Conservation (phyloP, 2,797 vertebrate species). For the Gallirallus australis region DNA sequence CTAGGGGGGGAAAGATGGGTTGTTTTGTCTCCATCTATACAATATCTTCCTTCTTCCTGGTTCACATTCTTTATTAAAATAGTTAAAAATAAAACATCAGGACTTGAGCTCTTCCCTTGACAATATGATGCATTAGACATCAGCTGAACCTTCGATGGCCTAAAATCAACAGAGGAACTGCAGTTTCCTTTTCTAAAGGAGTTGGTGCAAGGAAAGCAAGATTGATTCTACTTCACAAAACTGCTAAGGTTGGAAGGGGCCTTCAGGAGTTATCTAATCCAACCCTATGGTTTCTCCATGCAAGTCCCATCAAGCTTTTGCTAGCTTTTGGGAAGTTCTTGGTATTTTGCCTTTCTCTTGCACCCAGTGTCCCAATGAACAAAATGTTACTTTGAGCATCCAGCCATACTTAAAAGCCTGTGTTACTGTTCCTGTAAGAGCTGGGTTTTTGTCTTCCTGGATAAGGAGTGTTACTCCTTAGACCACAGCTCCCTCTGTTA, state of each 20-base stretch:
- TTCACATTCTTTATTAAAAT: not conserved
- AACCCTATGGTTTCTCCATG: not conserved
- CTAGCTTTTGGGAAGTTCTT: not conserved
- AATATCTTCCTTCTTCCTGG: not conserved
- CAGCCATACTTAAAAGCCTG: not conserved
- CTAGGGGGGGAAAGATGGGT: not conserved
- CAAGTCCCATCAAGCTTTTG: not conserved
- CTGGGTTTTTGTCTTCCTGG: not conserved
- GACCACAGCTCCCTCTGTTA: not conserved
- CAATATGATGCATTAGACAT: not conserved
- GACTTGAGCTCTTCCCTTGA: not conserved
- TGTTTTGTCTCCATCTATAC: not conserved
- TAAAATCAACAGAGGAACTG: not conserved
- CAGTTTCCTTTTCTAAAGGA: not conserved
- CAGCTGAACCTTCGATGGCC: not conserved
- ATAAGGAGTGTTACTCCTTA: not conserved
- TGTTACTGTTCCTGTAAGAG: not conserved
- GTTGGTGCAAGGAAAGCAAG: not conserved
- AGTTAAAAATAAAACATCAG: not conserved
- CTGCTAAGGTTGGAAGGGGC: not conserved
- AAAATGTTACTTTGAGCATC: not conserved
- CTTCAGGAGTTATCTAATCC: not conserved
- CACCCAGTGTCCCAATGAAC: not conserved
- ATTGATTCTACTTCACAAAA: not conserved
- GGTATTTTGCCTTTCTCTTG: not conserved